A percentile compares a stretch with the other conserved stretches of the same genome.
Conservation (phyloP, 2,113 vertebrate genomes). For the Paramisgurnus dabryanus region DNA sequence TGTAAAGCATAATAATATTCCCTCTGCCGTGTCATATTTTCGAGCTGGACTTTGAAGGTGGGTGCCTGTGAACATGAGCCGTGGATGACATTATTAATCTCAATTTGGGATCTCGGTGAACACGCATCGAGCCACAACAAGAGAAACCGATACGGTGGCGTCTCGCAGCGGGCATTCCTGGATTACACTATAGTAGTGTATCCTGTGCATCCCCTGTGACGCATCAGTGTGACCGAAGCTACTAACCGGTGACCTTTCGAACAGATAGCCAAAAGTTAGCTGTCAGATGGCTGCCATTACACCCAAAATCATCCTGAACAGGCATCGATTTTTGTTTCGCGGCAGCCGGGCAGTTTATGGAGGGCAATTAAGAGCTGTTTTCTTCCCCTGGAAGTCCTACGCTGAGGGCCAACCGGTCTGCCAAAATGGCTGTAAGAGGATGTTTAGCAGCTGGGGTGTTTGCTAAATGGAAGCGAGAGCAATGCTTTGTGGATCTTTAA, state of each 20-base stretch:
- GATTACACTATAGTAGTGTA: slow-evolving; percentile 22
- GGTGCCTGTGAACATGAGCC: slow-evolving; percentile 36
- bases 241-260: slow-evolving; percentile 49
- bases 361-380: slow-evolving; percentile 44
- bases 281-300: slow-evolving; percentile 49
- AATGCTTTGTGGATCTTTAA: slow-evolving; percentile 44
- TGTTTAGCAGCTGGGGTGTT: slow-evolving; percentile 25
- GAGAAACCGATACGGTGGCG: slow-evolving; percentile 40
- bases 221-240: slow-evolving; percentile 48
- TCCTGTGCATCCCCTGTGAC: slow-evolving; percentile 19
- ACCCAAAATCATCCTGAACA: slow-evolving; percentile 47
- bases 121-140: slow-evolving; percentile 35
- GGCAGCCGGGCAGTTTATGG: slow-evolving; percentile 38
- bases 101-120: slow-evolving; percentile 50
- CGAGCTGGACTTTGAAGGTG: slow-evolving; percentile 3
- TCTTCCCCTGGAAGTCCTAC: neutral
- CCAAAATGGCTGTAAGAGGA: slow-evolving; percentile 20
- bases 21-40: neutral
- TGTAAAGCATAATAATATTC: slow-evolving; percentile 22
- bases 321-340: slow-evolving; percentile 50
- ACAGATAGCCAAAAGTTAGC: slow-evolving; percentile 43
- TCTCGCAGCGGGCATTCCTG: slow-evolving; percentile 15
- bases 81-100: slow-evolving; percentile 56
- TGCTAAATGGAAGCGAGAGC: slow-evolving; percentile 37
- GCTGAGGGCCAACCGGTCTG: slow-evolving; percentile 19